Base-by-base conservation (phyloP, 2,797 vertebrate genomes). In the Champsocephalus gunnari region DNA sequence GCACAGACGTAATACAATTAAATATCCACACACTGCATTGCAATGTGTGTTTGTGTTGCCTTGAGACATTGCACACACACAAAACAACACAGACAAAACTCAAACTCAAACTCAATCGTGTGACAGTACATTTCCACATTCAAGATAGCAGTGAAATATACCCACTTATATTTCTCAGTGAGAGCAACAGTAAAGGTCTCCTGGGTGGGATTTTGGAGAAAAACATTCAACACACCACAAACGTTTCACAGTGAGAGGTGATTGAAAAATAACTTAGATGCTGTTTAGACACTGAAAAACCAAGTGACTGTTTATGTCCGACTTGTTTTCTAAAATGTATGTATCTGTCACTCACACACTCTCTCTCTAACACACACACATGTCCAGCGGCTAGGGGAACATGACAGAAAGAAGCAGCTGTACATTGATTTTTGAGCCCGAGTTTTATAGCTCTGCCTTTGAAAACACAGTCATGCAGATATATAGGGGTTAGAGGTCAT, bases 101-200 rank as follows among this genome's bases (percentile, higher is more conserved):
- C 75, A 73, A 84, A 66, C 38, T 58, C 14, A 58, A 84, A 66
- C 38, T 58, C 14, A 58, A 62, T 79, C 62, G 84, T 48, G 67
- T 71, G 65, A 68, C 65, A 55, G 51, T 60, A 47, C 53, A 66
- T 80, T 73, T 63, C 55, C 16, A 5, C 1, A 51, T 73, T 77
- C 44, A 62, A 71, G 77, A 81, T 75, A 89, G 45, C 68, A 50
- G 62, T 73, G 50, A 87, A 82, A 80, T 73, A 66, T 75, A 34
- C 54, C 21, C 69, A 9, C 71, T 67, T 43, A 53, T 28, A 73
- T 71, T 70, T 84, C 59, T 69, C 55, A 34, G 59, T 56, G 48
- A 82, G 66, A 54, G 53, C 51, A 80, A 71, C 49, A 62, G 17
- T 69, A 75, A 77, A 68, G 21, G 58, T 81, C 81, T 77, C 70